Percentiles rank a stretch among this genome's conserved stretches.
These are phyloP conservation scores for Pseudolaguvia tuberculata DNA, from an alignment of 2,113 vertebrate species.

Conservation along the genomic window DNA sequence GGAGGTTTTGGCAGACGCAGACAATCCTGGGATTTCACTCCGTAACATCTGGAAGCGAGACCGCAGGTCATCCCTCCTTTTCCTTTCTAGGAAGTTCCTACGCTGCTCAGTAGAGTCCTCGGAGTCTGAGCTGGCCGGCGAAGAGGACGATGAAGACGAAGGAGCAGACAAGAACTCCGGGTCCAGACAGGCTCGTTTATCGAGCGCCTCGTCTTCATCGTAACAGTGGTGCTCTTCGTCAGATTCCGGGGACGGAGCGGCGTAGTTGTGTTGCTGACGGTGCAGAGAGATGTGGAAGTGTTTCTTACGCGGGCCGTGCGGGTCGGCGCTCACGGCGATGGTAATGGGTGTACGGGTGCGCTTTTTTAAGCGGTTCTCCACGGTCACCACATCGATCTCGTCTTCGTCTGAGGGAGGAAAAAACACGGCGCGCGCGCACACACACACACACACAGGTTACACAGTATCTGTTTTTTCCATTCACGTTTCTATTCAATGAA, in stretches of 20 bases:
- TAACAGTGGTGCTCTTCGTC: constrained; percentile 37
- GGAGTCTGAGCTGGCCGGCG: constrained; percentile 73
- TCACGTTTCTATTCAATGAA: too few species aligned
- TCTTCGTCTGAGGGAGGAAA: constrained; percentile 60
- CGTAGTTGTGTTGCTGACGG: constrained; percentile 95
- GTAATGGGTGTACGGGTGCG: constrained; percentile 78
- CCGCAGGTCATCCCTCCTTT: constrained; percentile 87
- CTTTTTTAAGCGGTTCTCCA: constrained; percentile 87
- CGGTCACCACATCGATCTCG: constrained; percentile 92
- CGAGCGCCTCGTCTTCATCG: constrained; percentile 28
- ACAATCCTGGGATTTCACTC: constrained; percentile 82
- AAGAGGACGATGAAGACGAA: constrained; percentile 53
- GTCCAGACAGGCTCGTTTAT: constrained; percentile 51
- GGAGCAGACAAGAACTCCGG: constrained; percentile 27
- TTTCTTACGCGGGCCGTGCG: constrained; percentile 80
- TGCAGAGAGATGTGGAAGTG: constrained; percentile 91
- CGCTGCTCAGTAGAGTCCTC: constrained; percentile 84
- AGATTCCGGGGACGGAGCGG: constrained; percentile 80
- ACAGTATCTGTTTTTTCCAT: not conserved
- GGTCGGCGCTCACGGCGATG: constrained; percentile 82
- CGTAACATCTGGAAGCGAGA: constrained; percentile 84
- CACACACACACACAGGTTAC: not conserved
- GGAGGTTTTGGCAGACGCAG: constrained; percentile 80
- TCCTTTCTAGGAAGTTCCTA: constrained; percentile 87
- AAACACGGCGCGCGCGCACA: not conserved